phyloP scores from a whole-genome alignment of 2,113 vertebrate genomes.

The Chaenogobius annularis region DNA sequence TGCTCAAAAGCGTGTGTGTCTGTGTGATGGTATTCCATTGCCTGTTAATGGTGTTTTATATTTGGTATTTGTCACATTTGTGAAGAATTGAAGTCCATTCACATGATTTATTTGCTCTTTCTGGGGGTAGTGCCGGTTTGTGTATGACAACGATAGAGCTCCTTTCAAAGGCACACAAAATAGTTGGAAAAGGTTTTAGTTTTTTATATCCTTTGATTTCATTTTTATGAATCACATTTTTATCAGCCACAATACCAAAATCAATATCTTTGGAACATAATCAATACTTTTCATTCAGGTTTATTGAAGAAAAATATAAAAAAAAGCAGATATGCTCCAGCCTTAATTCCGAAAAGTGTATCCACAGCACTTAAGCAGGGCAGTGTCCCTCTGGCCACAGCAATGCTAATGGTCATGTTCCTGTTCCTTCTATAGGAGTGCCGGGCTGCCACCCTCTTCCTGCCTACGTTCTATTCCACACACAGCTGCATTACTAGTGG shows the following conservation, averaged over 20 bases:
- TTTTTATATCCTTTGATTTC: too few relatives aligned
- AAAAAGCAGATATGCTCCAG: too few relatives aligned
- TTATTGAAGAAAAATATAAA: too few relatives aligned
- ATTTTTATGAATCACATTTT: too few relatives aligned
- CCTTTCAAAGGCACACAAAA: neutral
- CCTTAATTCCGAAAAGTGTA: neutral
- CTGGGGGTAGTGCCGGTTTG: neutral
- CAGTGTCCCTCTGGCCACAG: conserved; percentile 36
- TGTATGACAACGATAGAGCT: neutral
- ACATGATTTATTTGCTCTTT: neutral
- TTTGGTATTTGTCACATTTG: neutral
- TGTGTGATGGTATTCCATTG: neutral
- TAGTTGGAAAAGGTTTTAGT: neutral
- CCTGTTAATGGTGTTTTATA: conserved; percentile 1
- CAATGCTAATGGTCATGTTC: conserved; percentile 60
- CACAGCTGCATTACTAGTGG: conserved; percentile 65
- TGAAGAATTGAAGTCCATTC: neutral
- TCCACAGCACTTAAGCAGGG: conserved; percentile 34
- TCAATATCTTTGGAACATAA: too few relatives aligned
- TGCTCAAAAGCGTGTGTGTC: neutral
- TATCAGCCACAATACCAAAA: too few relatives aligned
- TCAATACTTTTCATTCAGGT: too few relatives aligned
- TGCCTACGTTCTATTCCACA: conserved; percentile 45
- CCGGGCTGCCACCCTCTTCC: conserved; percentile 36
- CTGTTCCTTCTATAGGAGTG: conserved; percentile 54